These are phyloP conservation scores for Frankliniella intonsa DNA, from an alignment of 2,888 invertebrate genomes.

Conservation along the genomic window DNA sequence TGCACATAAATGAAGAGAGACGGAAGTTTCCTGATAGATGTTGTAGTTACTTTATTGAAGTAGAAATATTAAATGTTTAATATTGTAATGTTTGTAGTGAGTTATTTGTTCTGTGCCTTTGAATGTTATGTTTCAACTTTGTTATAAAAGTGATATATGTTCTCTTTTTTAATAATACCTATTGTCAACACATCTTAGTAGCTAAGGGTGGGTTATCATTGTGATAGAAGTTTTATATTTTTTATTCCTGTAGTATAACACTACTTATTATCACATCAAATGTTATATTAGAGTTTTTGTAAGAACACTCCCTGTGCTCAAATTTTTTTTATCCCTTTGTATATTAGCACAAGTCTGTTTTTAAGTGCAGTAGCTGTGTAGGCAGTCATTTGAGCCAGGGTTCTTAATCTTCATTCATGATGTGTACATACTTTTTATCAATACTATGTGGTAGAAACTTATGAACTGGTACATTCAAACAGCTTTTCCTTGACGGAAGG, in stretches of 20 bases:
- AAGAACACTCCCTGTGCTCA: background rate
- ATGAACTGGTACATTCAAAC: background rate
- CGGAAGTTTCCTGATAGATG: too few species aligned
- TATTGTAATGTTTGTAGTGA: background rate
- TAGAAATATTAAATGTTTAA: too few species aligned
- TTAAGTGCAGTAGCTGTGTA: background rate
- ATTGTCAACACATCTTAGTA: background rate
- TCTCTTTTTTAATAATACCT: conserved; percentile 1
- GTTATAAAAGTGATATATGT: conserved; percentile 18
- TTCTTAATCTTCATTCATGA: background rate
- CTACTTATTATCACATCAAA: conserved; percentile 22
- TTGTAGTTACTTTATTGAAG: too few species aligned
- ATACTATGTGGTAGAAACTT: background rate
- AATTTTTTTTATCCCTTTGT: conserved; percentile 14
- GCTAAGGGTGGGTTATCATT: conserved; percentile 12
- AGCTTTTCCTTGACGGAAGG: conserved; percentile 8
- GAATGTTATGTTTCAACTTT: conserved; percentile 20
- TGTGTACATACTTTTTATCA: background rate
- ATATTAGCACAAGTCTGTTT: background rate
- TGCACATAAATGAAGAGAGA: too few species aligned
- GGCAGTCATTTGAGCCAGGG: background rate
- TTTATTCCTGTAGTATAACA: conserved; percentile 6
- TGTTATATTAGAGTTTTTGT: conserved; percentile 1
- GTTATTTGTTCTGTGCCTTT: conserved; percentile 22
- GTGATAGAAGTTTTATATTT: conserved; percentile 27